Evolutionary conservation across 2,113 vertebrate species (phyloP).

Genomic region (Psammodynastes pulverulentus): DNA sequence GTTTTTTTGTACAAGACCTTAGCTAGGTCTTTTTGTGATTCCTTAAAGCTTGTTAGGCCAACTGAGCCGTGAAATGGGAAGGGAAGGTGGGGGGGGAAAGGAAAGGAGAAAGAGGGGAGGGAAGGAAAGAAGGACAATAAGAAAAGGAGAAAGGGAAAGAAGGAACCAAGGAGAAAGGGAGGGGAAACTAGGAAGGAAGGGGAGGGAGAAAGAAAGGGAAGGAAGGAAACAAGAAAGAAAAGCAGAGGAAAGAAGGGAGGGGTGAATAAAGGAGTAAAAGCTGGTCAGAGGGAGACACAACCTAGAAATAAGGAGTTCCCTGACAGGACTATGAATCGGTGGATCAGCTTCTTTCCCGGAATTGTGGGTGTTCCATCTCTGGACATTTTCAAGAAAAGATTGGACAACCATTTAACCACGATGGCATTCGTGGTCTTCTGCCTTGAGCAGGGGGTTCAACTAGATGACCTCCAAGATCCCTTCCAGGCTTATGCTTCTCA

Average conservation of each 20-base stretch:
- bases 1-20: neutral
- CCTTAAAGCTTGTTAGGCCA: neutral
- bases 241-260: neutral
- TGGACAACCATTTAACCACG: neutral
- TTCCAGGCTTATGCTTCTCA: neutral
- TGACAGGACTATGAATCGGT: neutral
- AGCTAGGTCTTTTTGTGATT: neutral
- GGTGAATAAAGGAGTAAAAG: neutral
- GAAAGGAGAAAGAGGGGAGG: too few relatives aligned
- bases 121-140: too few relatives aligned
- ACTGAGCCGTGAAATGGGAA: neutral
- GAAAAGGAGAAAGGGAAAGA: too few relatives aligned
- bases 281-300: neutral
- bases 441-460: neutral
- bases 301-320: neutral
- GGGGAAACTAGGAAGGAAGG: too few relatives aligned
- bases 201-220: too few relatives aligned
- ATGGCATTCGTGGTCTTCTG: neutral
- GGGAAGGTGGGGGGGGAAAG: too few relatives aligned
- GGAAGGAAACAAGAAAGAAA: neutral
- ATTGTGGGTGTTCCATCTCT: neutral
- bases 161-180: too few relatives aligned
- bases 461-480: neutral
- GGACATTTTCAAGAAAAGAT: neutral
- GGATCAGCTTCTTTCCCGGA: neutral